Conservation (phyloP, 2,888 invertebrate genomes). For the Eupeodes luniger region DNA sequence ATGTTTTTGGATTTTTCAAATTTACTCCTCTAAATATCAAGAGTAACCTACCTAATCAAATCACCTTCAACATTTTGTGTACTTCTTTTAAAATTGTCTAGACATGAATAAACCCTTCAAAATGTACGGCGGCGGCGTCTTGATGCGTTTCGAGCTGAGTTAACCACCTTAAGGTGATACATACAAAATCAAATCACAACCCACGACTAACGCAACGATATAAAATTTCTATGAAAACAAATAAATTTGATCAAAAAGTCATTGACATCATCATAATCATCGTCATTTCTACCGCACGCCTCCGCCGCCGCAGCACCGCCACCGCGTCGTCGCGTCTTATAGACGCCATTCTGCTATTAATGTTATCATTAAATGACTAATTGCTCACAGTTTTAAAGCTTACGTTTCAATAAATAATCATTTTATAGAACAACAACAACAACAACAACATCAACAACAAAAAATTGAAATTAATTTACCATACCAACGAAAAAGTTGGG, state of each 20-base stretch:
- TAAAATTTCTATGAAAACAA: background rate
- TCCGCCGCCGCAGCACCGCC: no score
- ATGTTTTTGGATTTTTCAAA: no score
- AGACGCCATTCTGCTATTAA: background rate
- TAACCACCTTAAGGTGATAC: background rate
- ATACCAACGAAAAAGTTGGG: background rate
- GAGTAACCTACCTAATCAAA: no score
- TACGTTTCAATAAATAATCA: conserved; percentile 11
- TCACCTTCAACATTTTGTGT: no score
- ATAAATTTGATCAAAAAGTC: background rate
- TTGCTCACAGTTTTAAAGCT: background rate
- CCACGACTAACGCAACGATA: background rate
- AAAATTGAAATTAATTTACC: background rate
- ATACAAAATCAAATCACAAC: background rate
- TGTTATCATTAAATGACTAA: background rate
- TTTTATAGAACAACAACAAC: conserved; percentile 3
- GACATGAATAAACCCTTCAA: no score
- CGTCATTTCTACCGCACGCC: background rate
- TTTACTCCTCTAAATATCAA: no score
- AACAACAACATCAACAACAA: background rate
- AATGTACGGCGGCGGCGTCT: no score
- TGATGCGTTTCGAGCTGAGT: no score
- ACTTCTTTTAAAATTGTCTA: no score
- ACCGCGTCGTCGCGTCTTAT: background rate
- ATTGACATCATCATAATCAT: background rate